Base-by-base conservation (phyloP, 2,797 vertebrate species). In the Scleropages formosus region DNA sequence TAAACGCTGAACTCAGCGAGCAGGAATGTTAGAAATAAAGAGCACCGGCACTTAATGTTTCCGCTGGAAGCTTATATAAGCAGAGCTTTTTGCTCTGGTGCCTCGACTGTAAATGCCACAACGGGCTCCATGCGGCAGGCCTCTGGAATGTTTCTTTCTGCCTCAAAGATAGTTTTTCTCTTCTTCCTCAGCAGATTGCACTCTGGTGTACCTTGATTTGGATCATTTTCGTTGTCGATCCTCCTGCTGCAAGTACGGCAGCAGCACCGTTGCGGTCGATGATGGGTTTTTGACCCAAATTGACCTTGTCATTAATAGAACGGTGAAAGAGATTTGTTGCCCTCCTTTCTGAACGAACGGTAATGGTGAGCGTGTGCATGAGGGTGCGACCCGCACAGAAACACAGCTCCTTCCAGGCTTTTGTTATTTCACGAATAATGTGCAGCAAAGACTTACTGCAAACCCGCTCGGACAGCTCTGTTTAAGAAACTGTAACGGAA, bases 1-100 rank as follows among this genome's bases (percentile, higher is more conserved):
- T 20, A 46, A 51, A 56, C 22, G 8, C 3, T 13, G 22, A 59
- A 53, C 51, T 59, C 26, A 39, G 15, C 8, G 1, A 64, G 12
- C 31, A 72, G 26, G 16, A 39, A 39, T 72, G 31, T 31, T 12
- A 31, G 26, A 44, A 58, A 47, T 58, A 18, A 22, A 39, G 69
- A n/a, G 24, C 18, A n/a, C 8, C 58, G 9, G 15, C 39, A 39
- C 53, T 58, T 18, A 39, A 49, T 12, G 16, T 68, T 39, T 59
- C 26, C 26, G 72, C 51, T 72, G 22, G 9, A 72, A 53, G 13
- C 51, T 58, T 72, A 59, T 15, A 72, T 59, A 59, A 59, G 16
- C 18, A 56, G 20, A n/a, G 18, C 18, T 56, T 49, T 49, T 56
- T 16, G 49, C 13, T 27, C 22, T 56, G 51, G 58, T 71, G 13